phyloP scores from a whole-genome alignment of 2,888 invertebrate genomes.

The Rhamnusium bicolor region DNA sequence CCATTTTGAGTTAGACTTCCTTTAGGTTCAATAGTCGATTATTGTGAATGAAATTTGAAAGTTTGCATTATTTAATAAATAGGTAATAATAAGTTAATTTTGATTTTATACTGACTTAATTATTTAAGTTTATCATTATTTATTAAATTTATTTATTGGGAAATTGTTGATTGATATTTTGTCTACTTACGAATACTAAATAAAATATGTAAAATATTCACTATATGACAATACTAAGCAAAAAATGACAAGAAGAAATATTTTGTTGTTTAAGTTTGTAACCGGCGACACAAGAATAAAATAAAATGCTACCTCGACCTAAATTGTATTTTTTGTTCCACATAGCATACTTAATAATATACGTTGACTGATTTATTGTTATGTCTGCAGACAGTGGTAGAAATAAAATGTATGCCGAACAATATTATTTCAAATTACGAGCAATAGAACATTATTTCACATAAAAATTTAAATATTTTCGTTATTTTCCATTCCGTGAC shows the following conservation, averaged over 20 bases:
- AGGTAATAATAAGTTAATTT: no score
- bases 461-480: slow-evolving; percentile 26
- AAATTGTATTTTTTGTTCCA: neutral
- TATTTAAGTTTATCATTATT: no score
- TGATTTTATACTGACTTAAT: no score
- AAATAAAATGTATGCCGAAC: neutral
- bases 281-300: neutral
- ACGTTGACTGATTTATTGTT: slow-evolving; percentile 12
- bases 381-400: neutral
- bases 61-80: no score
- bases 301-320: neutral
- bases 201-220: no score
- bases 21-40: no score
- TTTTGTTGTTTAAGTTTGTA: neutral
- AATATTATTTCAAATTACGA: slow-evolving; percentile 11
- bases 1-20: no score
- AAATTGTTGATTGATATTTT: no score
- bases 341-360: neutral
- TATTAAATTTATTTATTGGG: no score
- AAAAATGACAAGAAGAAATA: neutral
- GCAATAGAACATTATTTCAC: neutral
- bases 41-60: no score
- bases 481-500: slow-evolving; percentile 24
- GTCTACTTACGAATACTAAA: no score
- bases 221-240: no score